A percentile compares a stretch with the other conserved stretches of the same genome.
These are phyloP conservation scores for Channa argus DNA, from an alignment of 2,113 vertebrate species.

Conservation along the genomic window DNA sequence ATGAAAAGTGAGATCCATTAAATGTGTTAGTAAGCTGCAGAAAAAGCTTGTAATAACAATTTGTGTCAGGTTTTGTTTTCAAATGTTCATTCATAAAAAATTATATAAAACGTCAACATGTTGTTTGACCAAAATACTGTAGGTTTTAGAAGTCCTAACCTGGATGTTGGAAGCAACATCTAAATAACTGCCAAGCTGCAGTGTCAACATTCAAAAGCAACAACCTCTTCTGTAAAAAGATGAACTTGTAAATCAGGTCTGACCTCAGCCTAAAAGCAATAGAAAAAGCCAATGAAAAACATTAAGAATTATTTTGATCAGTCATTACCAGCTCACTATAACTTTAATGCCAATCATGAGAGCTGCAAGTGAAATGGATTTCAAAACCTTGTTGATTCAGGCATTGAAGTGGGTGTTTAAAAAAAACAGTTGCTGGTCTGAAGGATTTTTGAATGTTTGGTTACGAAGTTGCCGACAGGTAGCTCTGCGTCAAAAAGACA, in stretches of 20 bases:
- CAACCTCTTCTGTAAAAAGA: background rate
- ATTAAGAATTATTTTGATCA: background rate
- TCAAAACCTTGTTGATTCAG: conserved; percentile 50
- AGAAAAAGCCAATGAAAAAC: background rate
- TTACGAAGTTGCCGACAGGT: conserved; percentile 57
- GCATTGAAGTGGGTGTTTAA: conserved; percentile 20
- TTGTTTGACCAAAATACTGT: too few species aligned
- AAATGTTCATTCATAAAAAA: too few species aligned
- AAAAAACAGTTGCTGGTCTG: conserved; percentile 37
- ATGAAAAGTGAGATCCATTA: too few species aligned
- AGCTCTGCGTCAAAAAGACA: conserved; percentile 64
- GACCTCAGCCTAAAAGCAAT: background rate
- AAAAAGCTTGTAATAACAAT: background rate
- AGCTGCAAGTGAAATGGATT: conserved; percentile 20
- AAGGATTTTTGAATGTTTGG: conserved; percentile 59
- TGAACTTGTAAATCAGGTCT: conserved; percentile 1
- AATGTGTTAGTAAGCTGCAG: background rate
- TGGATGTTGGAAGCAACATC: background rate
- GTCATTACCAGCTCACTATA: conserved; percentile 10
- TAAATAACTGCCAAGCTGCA: background rate
- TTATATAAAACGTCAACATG: too few species aligned
- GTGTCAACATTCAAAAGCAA: background rate
- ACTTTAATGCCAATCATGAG: conserved; percentile 1
- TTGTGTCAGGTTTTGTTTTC: background rate
- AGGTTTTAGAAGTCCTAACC: background rate